Conservation (phyloP, 1,140 invertebrate species). For the Heliothis subflexa region DNA sequence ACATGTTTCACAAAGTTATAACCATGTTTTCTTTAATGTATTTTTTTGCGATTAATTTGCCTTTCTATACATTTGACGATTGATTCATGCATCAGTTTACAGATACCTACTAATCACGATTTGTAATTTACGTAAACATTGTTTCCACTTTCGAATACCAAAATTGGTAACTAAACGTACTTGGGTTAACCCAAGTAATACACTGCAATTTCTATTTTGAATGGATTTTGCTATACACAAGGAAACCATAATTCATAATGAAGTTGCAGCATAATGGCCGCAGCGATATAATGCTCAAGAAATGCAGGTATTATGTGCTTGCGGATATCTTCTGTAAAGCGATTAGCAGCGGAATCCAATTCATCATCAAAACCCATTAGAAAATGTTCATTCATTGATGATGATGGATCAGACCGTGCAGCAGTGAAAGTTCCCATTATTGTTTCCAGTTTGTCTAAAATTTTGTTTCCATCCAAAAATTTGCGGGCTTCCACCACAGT, state of each 20-base stretch:
- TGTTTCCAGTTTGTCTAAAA: conserved; percentile 66
- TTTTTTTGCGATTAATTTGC: neutral
- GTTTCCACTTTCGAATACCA: conserved; percentile 23
- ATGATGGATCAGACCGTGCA: conserved; percentile 66
- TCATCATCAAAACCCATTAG: conserved; percentile 59
- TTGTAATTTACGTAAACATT: neutral
- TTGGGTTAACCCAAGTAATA: conserved; percentile 22
- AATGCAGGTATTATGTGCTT: conserved; percentile 35
- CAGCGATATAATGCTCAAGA: conserved; percentile 8
- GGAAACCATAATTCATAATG: conserved; percentile 26
- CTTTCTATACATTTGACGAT: conserved; percentile 13
- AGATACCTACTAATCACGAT: conserved; percentile 5
- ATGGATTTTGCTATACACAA: conserved; percentile 28
- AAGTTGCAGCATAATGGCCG: conserved; percentile 16
- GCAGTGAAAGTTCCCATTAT: conserved; percentile 73
- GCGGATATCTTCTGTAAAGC: conserved; percentile 52
- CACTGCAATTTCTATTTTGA: conserved; percentile 30
- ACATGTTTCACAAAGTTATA: no score
- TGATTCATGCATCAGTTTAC: neutral
- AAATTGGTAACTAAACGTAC: conserved; percentile 20
- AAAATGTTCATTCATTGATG: conserved; percentile 64
- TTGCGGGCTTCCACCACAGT: conserved; percentile 61
- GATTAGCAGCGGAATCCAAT: conserved; percentile 59
- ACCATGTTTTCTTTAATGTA: neutral
- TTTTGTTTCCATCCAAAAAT: conserved; percentile 67